phyloP scores from a whole-genome alignment of 2,113 vertebrate species.

The Sakesphorus luctuosus region DNA sequence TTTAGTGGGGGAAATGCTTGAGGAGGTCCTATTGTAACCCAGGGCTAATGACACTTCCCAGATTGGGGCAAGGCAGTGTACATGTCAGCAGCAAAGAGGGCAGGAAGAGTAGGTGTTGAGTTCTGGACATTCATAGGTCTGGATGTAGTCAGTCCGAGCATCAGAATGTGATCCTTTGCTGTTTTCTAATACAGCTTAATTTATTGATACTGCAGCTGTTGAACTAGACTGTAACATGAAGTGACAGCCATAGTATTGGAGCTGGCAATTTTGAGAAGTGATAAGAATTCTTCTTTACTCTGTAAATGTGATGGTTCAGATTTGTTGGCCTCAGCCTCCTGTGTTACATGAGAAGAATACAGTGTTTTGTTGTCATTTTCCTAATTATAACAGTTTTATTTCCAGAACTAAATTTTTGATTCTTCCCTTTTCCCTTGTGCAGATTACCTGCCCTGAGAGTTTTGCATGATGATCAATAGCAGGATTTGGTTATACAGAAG shows the following conservation, averaged over 20 bases:
- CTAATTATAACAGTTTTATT: neutral
- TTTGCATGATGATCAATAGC: neutral
- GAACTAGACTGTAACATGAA: neutral
- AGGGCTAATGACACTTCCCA: neutral
- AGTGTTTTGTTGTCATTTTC: neutral
- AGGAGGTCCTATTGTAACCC: neutral
- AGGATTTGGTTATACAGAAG: neutral
- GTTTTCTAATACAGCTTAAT: slow-evolving; percentile 17
- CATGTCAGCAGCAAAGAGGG: neutral
- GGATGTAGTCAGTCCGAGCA: neutral
- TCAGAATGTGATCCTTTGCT: slow-evolving; percentile 1
- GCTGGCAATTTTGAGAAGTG: slow-evolving; percentile 17
- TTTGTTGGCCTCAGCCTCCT: neutral
- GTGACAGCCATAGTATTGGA: slow-evolving; percentile 45
- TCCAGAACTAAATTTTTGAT: neutral
- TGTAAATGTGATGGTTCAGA: slow-evolving; percentile 1
- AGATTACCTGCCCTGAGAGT: neutral
- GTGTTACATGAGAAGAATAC: neutral
- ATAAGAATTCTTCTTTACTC: slow-evolving; percentile 59
- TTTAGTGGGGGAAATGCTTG: neutral
- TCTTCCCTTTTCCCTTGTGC: neutral
- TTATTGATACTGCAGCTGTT: slow-evolving; percentile 31
- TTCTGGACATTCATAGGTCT: neutral
- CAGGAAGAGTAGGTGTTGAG: neutral
- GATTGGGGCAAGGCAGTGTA: neutral